Evolutionary conservation across 2,888 invertebrate species (phyloP).

Genomic region (Conchocele bisecta): DNA sequence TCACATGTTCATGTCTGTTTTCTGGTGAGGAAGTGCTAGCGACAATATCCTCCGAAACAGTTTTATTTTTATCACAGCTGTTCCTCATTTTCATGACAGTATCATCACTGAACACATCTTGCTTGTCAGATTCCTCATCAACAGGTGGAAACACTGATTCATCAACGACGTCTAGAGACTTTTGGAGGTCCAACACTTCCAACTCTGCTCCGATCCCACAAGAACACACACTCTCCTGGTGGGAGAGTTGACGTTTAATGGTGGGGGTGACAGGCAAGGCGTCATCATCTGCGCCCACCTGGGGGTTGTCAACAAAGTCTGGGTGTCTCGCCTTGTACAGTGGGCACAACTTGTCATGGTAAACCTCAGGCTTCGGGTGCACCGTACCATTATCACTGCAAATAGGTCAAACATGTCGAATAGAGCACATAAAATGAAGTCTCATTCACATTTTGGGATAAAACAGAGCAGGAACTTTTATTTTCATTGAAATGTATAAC

Average conservation of each 20-base stretch:
- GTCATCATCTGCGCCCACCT: not conserved
- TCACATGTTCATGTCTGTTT: too few species aligned
- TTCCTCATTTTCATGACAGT: not conserved
- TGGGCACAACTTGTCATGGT: slow-evolving; percentile 71
- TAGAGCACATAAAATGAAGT: too few species aligned
- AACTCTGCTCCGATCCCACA: too few species aligned
- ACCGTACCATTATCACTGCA: slow-evolving; percentile 60
- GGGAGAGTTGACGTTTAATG: slow-evolving; percentile 22
- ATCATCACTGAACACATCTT: slow-evolving; percentile 6
- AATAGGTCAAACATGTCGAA: not conserved
- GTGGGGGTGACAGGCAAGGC: not conserved
- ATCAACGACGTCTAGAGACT: too few species aligned
- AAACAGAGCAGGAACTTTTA: too few species aligned
- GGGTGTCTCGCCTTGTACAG: slow-evolving; percentile 32
- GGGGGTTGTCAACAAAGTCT: not conserved
- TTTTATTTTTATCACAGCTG: not conserved
- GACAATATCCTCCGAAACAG: too few species aligned
- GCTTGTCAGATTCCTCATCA: slow-evolving; percentile 4
- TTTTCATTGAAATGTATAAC: too few species aligned
- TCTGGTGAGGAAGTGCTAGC: too few species aligned
- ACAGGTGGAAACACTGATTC: slow-evolving; percentile 1
- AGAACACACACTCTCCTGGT: slow-evolving; percentile 63
- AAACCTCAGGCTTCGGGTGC: slow-evolving; percentile 72
- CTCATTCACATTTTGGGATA: too few species aligned
- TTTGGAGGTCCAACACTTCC: too few species aligned